Base-by-base conservation (phyloP, 2,113 vertebrate genomes). In the Siniperca knerii region DNA sequence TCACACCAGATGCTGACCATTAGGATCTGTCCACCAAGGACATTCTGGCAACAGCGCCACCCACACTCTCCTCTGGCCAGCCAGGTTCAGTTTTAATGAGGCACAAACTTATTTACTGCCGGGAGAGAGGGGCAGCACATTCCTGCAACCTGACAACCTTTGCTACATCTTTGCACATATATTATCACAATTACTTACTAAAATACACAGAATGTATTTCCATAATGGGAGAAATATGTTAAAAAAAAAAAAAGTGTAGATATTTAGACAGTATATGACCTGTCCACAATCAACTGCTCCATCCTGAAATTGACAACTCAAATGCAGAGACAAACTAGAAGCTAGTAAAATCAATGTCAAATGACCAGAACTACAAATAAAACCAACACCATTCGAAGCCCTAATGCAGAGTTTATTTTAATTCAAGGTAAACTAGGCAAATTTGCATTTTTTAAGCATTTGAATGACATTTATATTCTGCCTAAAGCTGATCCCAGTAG, bases 31-130 rank as follows among this genome's bases (percentile, higher is more conserved):
- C 80, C 61, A 73, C 80, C 79, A 75, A 61, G 54, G 54, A 74
- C 61, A 76, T 15, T 58, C 71, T 61, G 79, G 77, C 70, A 70
- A 61, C 79, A 52, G 29, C 64, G 61, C 50, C 35, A 50, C 77
- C 55, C 68, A 83, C 74, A 48, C 44, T n/a, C 25, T 76, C 60
- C 77, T 72, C 75, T 40, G 62, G 35, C 29, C 52, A 42, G 48
- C 21, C 64, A 70, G 52, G 75, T 89, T 84, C 23, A 73, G 1
- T 67, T 83, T 89, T 91, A 85, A 87, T 84, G 78, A 89, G 64
- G 46, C 55, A 48, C 35, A 58, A 10, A 61, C 25, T 66, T 72
- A 68, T 79, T 81, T 77, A 42, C 29, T 60, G 77, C 8, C 11
- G 20, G 8, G 11, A 33, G 15, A 74, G 42, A 76, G 23, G 18